Conservation (phyloP, 2,888 invertebrate species). For the Dastarcus helophoroides region DNA sequence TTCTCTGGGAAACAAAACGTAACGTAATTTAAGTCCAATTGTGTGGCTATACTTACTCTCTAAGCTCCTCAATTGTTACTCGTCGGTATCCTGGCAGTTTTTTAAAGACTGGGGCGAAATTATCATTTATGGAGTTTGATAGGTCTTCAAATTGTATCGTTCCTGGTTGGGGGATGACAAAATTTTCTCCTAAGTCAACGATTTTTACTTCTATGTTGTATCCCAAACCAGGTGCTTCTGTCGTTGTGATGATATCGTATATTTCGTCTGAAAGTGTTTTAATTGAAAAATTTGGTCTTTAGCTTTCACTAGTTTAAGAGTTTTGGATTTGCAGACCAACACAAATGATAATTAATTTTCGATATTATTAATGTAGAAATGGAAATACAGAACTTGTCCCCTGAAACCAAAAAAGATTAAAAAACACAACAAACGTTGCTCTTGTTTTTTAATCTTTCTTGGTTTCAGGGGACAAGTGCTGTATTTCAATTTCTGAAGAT, state of each 20-base stretch:
- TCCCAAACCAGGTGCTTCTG: constrained; percentile 52
- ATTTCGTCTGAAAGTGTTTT: constrained; percentile 42
- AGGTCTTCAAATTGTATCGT: constrained; percentile 61
- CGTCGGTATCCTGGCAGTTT: constrained; percentile 62
- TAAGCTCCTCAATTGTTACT: constrained; percentile 56
- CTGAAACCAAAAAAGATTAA: too few relatives aligned
- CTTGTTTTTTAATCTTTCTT: too few relatives aligned
- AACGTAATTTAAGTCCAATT: constrained; percentile 1
- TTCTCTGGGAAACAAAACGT: constrained; percentile 34
- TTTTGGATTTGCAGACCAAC: too few relatives aligned
- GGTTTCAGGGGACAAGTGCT: too few relatives aligned
- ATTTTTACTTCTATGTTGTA: constrained; percentile 66
- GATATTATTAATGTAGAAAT: too few relatives aligned
- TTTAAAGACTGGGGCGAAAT: constrained; percentile 49
- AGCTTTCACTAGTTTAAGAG: too few relatives aligned
- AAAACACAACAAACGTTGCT: too few relatives aligned
- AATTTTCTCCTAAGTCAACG: constrained; percentile 65
- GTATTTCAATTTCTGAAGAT: too few relatives aligned
- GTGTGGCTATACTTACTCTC: constrained; percentile 44
- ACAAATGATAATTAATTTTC: too few relatives aligned
- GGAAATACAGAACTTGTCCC: too few relatives aligned
- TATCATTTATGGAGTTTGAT: constrained; percentile 51
- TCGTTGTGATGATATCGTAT: constrained; percentile 44
- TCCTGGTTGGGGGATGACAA: constrained; percentile 60
- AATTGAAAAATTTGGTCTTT: too few relatives aligned